Percentiles rank a stretch among this genome's conserved stretches.
phyloP scores from a whole-genome alignment of 2,113 vertebrate species.

The Carlito syrichta region DNA sequence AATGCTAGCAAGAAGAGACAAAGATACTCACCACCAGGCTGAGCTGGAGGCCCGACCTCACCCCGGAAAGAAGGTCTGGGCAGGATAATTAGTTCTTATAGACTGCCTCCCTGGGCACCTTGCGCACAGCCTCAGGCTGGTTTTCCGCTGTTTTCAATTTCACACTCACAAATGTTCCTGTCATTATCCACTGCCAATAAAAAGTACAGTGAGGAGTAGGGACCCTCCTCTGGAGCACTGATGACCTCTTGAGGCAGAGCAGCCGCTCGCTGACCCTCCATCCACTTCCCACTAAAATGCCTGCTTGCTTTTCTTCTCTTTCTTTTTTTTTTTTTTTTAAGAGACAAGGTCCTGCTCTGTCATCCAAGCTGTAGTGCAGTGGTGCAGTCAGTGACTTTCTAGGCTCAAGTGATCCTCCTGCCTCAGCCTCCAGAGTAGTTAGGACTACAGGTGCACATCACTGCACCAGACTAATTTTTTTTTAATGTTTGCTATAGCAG shows the following conservation, averaged over 20 bases:
- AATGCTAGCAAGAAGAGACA: background rate
- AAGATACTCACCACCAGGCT: background rate
- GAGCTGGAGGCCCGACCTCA: background rate
- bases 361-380: too few relatives aligned
- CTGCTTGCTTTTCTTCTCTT: too few relatives aligned
- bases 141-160: background rate
- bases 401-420: too few relatives aligned
- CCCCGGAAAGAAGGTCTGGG: background rate
- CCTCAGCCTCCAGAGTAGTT: too few relatives aligned
- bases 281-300: too few relatives aligned
- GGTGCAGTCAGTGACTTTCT: too few relatives aligned
- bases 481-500: too few relatives aligned
- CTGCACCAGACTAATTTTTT: too few relatives aligned
- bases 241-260: background rate
- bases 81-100: background rate
- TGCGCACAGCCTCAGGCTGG: background rate
- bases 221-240: background rate
- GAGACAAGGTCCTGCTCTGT: too few relatives aligned
- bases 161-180: background rate
- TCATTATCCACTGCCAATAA: background rate
- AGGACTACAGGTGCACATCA: too few relatives aligned
- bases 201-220: background rate
- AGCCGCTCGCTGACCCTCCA: accelerated
- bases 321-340: too few relatives aligned
- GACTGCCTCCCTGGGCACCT: background rate